phyloP scores from a whole-genome alignment of 1,140 invertebrate species.

The Trichomalopsis sarcophagae region DNA sequence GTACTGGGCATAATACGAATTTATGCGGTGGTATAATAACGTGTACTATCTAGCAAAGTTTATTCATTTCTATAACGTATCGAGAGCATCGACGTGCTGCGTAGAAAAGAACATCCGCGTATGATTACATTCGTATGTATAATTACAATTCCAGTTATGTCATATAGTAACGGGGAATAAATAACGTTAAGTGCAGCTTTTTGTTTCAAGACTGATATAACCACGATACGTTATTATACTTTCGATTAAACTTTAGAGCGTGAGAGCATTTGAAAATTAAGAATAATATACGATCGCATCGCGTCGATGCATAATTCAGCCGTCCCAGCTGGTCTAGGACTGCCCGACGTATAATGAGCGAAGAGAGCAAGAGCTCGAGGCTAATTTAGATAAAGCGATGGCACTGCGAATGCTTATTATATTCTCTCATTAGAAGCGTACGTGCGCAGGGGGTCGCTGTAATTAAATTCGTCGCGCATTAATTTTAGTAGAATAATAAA shows the following conservation, averaged over 20 bases:
- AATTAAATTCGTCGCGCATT: neutral
- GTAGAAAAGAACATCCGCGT: neutral
- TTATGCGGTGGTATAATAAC: neutral
- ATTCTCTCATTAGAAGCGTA: too few species aligned
- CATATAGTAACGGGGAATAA: too few species aligned
- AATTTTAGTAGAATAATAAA: neutral
- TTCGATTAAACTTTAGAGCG: too few species aligned
- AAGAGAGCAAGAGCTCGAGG: neutral
- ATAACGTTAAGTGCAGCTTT: neutral
- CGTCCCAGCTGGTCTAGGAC: conserved; percentile 45
- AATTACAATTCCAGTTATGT: too few species aligned
- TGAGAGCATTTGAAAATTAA: neutral
- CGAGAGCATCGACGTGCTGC: neutral
- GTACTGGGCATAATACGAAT: neutral
- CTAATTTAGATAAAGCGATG: neutral
- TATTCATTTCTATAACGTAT: neutral
- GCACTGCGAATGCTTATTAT: neutral
- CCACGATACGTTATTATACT: neutral
- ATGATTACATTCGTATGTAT: too few species aligned
- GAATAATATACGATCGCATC: neutral
- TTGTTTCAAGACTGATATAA: neutral
- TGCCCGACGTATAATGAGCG: neutral
- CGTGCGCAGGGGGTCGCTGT: neutral
- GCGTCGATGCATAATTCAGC: neutral
- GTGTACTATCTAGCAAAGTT: neutral